A percentile compares a stretch with the other conserved stretches of the same genome.
Conservation (phyloP, 2,888 invertebrate genomes). For the Nematopogon swammerdamellus region DNA sequence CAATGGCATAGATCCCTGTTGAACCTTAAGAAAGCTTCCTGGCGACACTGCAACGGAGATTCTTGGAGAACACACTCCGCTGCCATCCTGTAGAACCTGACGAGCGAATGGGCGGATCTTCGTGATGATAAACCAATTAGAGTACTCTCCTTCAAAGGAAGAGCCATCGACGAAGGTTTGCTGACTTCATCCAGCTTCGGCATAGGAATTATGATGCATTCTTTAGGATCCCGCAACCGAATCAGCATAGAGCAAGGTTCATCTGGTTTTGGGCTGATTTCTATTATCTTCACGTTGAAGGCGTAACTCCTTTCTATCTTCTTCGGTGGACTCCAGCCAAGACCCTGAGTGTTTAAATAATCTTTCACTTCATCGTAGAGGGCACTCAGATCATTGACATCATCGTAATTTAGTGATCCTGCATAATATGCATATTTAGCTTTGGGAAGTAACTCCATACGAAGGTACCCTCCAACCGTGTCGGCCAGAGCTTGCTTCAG, state of each 20-base stretch:
- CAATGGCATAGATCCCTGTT: constrained; percentile 45
- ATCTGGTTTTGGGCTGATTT: constrained; percentile 24
- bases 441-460: constrained; percentile 32
- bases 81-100: constrained; percentile 40
- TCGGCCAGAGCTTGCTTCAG: constrained; percentile 33
- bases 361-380: constrained; percentile 27
- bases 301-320: constrained; percentile 27
- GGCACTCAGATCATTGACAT: constrained; percentile 27
- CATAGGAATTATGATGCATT: constrained; percentile 34
- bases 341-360: constrained; percentile 33
- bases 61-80: constrained; percentile 32
- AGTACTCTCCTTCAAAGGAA: constrained; percentile 34
- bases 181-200: constrained; percentile 30
- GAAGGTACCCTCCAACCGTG: constrained; percentile 37
- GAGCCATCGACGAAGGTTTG: constrained; percentile 28
- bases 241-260: constrained; percentile 32
- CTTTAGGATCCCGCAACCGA: constrained; percentile 27
- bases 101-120: constrained; percentile 27
- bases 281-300: constrained; percentile 35
- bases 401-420: constrained; percentile 34
- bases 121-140: constrained; percentile 29
- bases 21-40: constrained; percentile 36
- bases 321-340: constrained; percentile 32
- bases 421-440: constrained; percentile 41
- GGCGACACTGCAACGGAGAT: constrained; percentile 34